Evolutionary conservation across 92 coral and sea anemone species (phyloP).

Genomic region (Bergia puertoricense): DNA sequence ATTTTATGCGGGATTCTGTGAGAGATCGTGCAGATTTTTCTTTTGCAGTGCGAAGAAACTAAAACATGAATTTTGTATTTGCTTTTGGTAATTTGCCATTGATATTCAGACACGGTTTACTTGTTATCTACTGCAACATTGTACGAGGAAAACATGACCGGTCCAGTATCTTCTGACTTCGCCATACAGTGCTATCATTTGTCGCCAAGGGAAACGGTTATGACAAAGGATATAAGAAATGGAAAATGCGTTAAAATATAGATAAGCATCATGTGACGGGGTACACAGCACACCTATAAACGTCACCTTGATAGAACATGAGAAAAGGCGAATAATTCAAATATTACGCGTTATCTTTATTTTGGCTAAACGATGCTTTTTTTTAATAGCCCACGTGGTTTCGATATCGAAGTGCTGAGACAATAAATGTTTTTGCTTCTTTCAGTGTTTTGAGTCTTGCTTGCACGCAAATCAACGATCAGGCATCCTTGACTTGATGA

Average conservation of each 20-base stretch:
- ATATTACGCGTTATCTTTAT: neutral
- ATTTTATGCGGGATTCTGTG: neutral
- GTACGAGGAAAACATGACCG: neutral
- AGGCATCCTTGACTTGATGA: neutral
- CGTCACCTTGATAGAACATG: neutral
- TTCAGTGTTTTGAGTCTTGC: slow-evolving; percentile 1
- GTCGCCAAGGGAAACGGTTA: neutral
- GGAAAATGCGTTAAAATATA: neutral
- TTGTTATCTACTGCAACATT: neutral
- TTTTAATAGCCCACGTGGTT: slow-evolving; percentile 29
- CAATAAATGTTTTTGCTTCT: slow-evolving; percentile 29
- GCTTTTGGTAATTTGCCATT: slow-evolving; percentile 1
- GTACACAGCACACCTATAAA: neutral
- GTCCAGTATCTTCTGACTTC: neutral
- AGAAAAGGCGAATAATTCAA: neutral
- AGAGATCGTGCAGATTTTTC: neutral
- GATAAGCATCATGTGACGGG: neutral
- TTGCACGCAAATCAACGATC: neutral
- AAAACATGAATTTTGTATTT: neutral
- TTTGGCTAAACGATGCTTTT: slow-evolving; percentile 14
- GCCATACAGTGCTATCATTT: neutral
- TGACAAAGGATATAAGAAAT: neutral
- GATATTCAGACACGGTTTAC: neutral
- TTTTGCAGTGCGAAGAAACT: neutral
- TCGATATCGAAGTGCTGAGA: slow-evolving; percentile 9